Conservation (phyloP, 1,140 invertebrate species). For the Argopecten irradians region DNA sequence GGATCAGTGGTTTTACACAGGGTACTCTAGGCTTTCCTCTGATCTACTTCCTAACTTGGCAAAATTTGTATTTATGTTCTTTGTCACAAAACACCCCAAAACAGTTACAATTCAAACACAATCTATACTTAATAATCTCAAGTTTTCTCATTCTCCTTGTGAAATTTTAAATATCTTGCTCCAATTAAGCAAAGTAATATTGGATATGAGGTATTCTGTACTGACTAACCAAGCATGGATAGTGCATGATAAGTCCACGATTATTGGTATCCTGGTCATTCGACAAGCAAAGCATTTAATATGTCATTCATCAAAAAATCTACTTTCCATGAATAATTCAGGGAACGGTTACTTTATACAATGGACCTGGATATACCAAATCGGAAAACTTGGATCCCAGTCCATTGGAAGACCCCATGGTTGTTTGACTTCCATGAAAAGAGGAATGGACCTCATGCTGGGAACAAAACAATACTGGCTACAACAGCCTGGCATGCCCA, state of each 20-base stretch:
- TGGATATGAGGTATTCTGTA: neutral
- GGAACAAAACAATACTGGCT: conserved; percentile 15
- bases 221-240: neutral
- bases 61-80: too few relatives aligned
- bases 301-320: conserved; percentile 11
- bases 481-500: neutral
- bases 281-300: neutral
- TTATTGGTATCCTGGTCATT: conserved; percentile 12
- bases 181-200: neutral
- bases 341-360: neutral
- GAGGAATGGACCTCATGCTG: neutral
- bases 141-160: too few relatives aligned
- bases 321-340: conserved; percentile 16
- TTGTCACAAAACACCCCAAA: neutral
- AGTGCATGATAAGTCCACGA: neutral
- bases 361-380: neutral
- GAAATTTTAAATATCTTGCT: too few relatives aligned
- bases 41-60: too few relatives aligned
- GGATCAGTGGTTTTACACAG: too few relatives aligned
- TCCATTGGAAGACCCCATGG: conserved; percentile 3
- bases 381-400: neutral
- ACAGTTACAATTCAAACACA: neutral
- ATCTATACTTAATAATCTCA: neutral
- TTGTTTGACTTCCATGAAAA: neutral
- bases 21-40: too few relatives aligned